These are phyloP conservation scores for Lonchura striata DNA, from an alignment of 2,113 vertebrate species.

Conservation along the genomic window DNA sequence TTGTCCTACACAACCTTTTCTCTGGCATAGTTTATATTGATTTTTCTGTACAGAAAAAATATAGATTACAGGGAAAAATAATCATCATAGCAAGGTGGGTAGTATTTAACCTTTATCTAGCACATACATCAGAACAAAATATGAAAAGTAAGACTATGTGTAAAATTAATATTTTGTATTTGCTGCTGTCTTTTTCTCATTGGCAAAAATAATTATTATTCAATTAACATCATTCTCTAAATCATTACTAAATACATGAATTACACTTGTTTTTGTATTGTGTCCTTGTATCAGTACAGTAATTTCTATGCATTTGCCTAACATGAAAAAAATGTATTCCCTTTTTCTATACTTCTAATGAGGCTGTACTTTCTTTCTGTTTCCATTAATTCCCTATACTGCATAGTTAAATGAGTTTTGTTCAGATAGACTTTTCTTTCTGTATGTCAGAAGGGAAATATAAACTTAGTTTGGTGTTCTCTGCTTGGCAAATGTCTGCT, in stretches of 20 bases:
- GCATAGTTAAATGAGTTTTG: not conserved
- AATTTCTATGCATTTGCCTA: not conserved
- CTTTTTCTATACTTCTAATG: not conserved
- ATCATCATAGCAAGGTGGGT: not conserved
- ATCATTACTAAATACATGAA: not conserved
- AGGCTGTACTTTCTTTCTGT: not conserved
- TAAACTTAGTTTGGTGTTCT: not conserved
- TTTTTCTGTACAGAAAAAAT: not conserved
- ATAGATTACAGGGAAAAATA: not conserved
- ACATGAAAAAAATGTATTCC: not conserved
- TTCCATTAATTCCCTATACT: not conserved
- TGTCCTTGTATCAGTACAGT: not conserved
- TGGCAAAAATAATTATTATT: not conserved
- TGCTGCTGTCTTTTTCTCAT: not conserved
- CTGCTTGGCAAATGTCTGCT: not conserved
- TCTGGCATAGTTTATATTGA: not conserved
- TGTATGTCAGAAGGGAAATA: not conserved
- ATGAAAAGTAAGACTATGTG: not conserved
- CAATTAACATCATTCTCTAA: not conserved
- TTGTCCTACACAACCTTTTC: not conserved
- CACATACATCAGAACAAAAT: not conserved
- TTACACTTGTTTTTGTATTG: not conserved
- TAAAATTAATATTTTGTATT: not conserved
- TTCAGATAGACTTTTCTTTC: not conserved
- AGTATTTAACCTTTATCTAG: not conserved